Percentiles rank a stretch among this genome's conserved stretches.
Conservation (phyloP, 2,888 invertebrate genomes). For the Melieria omissa region DNA sequence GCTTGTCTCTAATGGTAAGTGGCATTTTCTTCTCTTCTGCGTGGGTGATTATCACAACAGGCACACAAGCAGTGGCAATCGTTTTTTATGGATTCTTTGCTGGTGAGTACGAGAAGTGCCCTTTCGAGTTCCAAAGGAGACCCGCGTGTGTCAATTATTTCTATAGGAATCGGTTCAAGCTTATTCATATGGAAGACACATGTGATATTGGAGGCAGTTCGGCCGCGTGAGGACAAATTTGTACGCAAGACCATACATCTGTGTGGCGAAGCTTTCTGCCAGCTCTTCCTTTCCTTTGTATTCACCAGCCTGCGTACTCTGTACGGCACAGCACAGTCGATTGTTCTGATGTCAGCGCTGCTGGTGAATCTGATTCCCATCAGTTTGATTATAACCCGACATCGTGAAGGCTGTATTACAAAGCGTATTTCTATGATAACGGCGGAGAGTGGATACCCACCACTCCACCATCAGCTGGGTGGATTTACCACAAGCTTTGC, state of each 20-base stretch:
- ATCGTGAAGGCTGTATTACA: conserved; percentile 62
- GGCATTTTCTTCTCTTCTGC: conserved; percentile 65
- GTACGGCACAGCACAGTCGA: conserved; percentile 64
- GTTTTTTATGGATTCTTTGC: conserved; percentile 65
- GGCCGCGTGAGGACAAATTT: conserved; percentile 65
- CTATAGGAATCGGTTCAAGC: conserved; percentile 62
- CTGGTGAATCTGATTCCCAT: conserved; percentile 64
- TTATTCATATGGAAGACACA: conserved; percentile 63
- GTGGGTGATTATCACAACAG: conserved; percentile 61
- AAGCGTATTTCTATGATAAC: conserved; percentile 63
- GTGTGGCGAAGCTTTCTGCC: conserved; percentile 66
- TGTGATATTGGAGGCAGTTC: conserved; percentile 64
- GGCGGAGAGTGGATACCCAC: conserved; percentile 57
- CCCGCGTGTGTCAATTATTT: background rate
- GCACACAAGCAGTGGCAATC: conserved; percentile 63
- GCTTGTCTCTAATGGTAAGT: conserved; percentile 62
- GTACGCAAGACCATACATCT: conserved; percentile 64
- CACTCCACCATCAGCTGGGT: conserved; percentile 56
- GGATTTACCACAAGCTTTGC: conserved; percentile 55
- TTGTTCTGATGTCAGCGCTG: conserved; percentile 63
- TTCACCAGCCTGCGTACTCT: conserved; percentile 65
- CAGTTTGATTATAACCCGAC: conserved; percentile 62
- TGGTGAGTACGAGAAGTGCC: conserved; percentile 47
- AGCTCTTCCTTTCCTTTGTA: conserved; percentile 65
- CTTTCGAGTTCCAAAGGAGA: background rate